Percentiles rank a stretch among this genome's conserved stretches.
Evolutionary conservation across 2,888 invertebrate species (phyloP).

Genomic region (Furcula furcula): DNA sequence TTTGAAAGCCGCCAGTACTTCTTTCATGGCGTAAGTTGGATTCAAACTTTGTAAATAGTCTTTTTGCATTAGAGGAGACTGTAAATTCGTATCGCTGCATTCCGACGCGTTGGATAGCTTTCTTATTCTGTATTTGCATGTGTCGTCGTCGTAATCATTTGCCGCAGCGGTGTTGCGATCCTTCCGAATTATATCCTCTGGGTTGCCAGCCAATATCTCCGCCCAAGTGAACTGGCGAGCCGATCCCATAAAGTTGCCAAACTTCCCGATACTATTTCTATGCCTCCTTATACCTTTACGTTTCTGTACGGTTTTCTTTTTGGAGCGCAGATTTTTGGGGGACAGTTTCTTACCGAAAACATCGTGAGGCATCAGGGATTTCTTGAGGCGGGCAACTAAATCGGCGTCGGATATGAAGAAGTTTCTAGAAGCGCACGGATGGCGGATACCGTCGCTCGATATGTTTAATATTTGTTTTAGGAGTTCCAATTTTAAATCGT

Average conservation of each 20-base stretch:
- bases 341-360: slow-evolving; percentile 77
- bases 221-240: slow-evolving; percentile 85
- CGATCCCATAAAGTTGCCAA: slow-evolving; percentile 77
- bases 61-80: slow-evolving; percentile 62
- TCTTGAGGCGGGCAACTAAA: slow-evolving; percentile 68
- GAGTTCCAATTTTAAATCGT: slow-evolving; percentile 66
- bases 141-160: slow-evolving; percentile 57
- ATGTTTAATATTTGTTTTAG: slow-evolving; percentile 67
- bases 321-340: slow-evolving; percentile 84
- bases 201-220: slow-evolving; percentile 84
- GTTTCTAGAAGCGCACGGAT: slow-evolving; percentile 70
- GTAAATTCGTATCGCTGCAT: slow-evolving; percentile 52
- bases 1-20: slow-evolving; percentile 83
- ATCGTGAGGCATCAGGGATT: slow-evolving; percentile 75
- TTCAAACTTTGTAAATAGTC: slow-evolving; percentile 76
- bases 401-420: slow-evolving; percentile 76
- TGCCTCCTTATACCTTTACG: slow-evolving; percentile 69
- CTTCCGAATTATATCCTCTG: slow-evolving; percentile 83
- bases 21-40: slow-evolving; percentile 88
- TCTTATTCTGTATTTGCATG: slow-evolving; percentile 68
- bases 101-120: slow-evolving; percentile 69
- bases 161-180: slow-evolving; percentile 54
- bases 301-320: slow-evolving; percentile 71
- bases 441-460: slow-evolving; percentile 71
- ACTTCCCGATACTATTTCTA: slow-evolving; percentile 72